Conservation (phyloP, 2,113 vertebrate species). For the Trematocara macrostoma region DNA sequence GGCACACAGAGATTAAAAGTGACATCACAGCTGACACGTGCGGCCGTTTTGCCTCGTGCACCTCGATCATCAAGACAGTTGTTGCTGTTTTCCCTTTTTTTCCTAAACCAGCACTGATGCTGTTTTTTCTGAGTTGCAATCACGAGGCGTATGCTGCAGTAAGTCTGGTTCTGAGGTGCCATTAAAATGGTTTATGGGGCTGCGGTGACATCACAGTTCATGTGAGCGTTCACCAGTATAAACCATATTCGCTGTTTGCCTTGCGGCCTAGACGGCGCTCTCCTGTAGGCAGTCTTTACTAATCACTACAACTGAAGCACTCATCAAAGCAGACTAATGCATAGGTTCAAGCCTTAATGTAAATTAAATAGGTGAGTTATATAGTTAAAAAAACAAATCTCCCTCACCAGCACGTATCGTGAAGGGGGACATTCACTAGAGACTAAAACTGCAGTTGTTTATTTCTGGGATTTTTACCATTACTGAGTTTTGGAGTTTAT, state of each 20-base stretch:
- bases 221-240: not conserved
- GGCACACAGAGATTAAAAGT: not conserved
- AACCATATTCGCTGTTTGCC: not conserved
- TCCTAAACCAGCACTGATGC: fast-evolving
- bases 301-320: not conserved
- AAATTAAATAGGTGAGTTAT: not conserved
- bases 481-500: not conserved
- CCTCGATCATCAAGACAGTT: not conserved
- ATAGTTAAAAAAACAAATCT: fast-evolving
- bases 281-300: not conserved
- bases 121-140: not conserved
- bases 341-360: not conserved
- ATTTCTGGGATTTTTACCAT: not conserved
- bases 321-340: not conserved
- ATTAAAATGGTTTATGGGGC: not conserved
- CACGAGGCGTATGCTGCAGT: not conserved
- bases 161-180: not conserved
- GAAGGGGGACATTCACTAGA: not conserved
- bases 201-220: not conserved
- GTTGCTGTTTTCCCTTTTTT: not conserved
- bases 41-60: not conserved
- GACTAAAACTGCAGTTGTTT: not conserved
- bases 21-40: not conserved
- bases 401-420: not conserved
- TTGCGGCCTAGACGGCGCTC: not conserved